phyloP scores from a whole-genome alignment of 2,888 invertebrate species.

The Kuschelorhynchus macadamiae region DNA sequence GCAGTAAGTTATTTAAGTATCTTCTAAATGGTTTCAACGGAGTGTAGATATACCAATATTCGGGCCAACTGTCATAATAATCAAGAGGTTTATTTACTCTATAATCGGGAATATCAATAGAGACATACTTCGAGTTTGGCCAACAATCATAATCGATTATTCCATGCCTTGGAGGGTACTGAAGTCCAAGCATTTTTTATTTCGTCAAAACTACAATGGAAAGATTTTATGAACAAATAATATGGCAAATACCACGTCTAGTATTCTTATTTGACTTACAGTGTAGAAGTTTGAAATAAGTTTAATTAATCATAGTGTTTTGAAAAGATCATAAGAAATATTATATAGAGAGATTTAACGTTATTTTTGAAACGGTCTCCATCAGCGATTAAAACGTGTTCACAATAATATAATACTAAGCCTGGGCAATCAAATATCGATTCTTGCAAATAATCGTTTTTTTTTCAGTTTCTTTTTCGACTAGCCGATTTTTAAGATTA shows the following conservation, averaged over 20 bases:
- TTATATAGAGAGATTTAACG: background rate
- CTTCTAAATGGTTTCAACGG: conserved; percentile 55
- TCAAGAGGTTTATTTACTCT: conserved; percentile 54
- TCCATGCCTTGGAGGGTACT: conserved; percentile 54
- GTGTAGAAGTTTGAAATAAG: background rate
- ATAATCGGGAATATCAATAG: conserved; percentile 57
- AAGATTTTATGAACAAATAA: background rate
- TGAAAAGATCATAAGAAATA: background rate
- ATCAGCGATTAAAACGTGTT: no score
- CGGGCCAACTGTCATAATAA: conserved; percentile 56
- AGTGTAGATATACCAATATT: conserved; percentile 53
- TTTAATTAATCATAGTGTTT: background rate
- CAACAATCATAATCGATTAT: conserved; percentile 54
- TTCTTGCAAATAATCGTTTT: no score
- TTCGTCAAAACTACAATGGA: background rate
- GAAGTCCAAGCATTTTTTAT: conserved; percentile 53
- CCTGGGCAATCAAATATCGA: no score
- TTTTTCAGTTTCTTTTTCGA: no score
- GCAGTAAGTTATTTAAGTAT: conserved; percentile 56
- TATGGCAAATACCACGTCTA: background rate
- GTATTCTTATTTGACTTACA: background rate
- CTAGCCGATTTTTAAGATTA: no score
- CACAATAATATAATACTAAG: background rate
- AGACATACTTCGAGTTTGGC: conserved; percentile 56
- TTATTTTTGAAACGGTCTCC: no score